Evolutionary conservation across 2,888 invertebrate species (phyloP).

Genomic region (Aproaerema taeniolella): DNA sequence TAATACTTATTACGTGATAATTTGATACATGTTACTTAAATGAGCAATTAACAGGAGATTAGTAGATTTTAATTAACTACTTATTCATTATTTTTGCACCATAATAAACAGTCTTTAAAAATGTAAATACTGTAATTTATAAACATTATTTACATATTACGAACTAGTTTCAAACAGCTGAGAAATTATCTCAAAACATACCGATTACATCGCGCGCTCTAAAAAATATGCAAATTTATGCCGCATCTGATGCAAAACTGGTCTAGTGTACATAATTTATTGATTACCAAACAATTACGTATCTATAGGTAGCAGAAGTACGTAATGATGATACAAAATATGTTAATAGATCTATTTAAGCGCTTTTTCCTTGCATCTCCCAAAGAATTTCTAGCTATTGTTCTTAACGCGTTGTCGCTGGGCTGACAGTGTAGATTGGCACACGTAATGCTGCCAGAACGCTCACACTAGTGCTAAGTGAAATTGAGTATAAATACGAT

Average conservation of each 20-base stretch:
- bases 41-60: no score
- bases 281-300: conserved; percentile 31
- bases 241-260: conserved; percentile 11
- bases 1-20: no score
- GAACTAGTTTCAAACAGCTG: no score
- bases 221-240: conserved; percentile 12
- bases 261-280: conserved; percentile 22
- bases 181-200: no score
- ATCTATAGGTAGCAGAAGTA: conserved; percentile 22
- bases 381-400: conserved; percentile 71
- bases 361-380: conserved; percentile 49
- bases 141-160: no score
- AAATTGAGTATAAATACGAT: conserved; percentile 74
- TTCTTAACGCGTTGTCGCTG: conserved; percentile 53
- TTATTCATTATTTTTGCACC: no score
- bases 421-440: conserved; percentile 54
- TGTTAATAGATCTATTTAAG: conserved; percentile 32
- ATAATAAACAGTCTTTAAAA: no score
- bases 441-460: conserved; percentile 61
- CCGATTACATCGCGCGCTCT: not conserved
- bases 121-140: no score
- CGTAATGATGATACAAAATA: conserved; percentile 36
- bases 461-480: conserved; percentile 57
- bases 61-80: no score
- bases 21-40: no score